Base-by-base conservation (phyloP, 2,888 invertebrate species). In the Bellardia bayeri region DNA sequence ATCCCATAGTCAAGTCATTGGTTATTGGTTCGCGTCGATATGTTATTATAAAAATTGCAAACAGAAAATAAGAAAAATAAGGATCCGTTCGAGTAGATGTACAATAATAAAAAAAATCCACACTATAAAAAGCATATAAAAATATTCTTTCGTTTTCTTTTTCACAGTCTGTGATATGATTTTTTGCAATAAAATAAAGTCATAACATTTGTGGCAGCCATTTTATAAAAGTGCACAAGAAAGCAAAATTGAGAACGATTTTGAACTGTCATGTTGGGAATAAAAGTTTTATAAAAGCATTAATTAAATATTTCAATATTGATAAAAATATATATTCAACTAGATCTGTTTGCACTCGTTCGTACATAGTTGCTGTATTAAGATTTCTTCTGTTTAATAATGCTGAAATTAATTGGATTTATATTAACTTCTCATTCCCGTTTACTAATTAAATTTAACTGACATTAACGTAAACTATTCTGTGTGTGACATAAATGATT, bases 11-110 rank as follows among this genome's bases (percentile, higher is more conserved):
- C 90, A 90, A 89, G 90, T 92, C 91, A 91, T 90, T 91, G 91
- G 92, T 92, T 92, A 92, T 92, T 92, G 92, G 92, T 92, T 92
- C 92, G 91, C 91, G 91, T 89, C 90, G 91, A 91, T 91, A 91
- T 91, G 91, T 91, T 91, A 91, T 92, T 90, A 91, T 90, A 91
- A 90, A 91, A 85, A 90, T 82, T 88, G 82, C 71, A 86, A 82
- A 89, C 68, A 82, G 16, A 51, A 58, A 16, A 58, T 45, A 42
- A 49, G 5, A 64, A 58, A 82, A 37, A 37, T 37, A 56, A 54
- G 49, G 7, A 69, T 30, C 68, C 63, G 69, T 42, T 71, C 72
- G 68, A 79, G 69, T 66, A 64, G 49, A 51, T 23, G 81, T 61
- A 23, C 23, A 64, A 87, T 74, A 86, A 87, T 86, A 86, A 33